Conservation (phyloP, 2,888 invertebrate genomes). For the Mylabris sibirica region DNA sequence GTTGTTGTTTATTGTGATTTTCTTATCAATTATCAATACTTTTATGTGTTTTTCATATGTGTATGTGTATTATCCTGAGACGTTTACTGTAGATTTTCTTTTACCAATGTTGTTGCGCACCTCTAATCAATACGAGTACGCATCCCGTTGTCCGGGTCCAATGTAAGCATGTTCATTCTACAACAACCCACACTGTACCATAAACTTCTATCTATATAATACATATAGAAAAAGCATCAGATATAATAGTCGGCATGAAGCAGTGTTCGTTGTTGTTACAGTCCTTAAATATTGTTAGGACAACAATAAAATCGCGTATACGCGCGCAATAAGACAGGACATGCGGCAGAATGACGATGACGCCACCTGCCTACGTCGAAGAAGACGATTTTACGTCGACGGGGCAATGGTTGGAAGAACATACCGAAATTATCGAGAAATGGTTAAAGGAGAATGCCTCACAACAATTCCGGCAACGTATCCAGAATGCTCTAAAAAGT, state of each 20-base stretch:
- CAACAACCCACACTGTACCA: conserved; percentile 29
- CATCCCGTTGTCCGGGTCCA: conserved; percentile 48
- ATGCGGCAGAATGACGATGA: conserved; percentile 59
- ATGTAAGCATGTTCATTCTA: conserved; percentile 47
- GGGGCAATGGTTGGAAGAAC: conserved; percentile 65
- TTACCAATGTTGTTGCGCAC: conserved; percentile 33
- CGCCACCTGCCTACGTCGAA: conserved; percentile 53
- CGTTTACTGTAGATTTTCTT: neutral
- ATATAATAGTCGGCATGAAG: conserved; percentile 41
- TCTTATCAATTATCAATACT: neutral
- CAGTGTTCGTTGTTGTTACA: conserved; percentile 44
- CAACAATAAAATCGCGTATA: conserved; percentile 46
- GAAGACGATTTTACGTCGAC: conserved; percentile 57
- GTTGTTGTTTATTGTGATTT: neutral
- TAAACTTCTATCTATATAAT: conserved; percentile 29
- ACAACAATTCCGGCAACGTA: conserved; percentile 59
- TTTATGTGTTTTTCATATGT: neutral
- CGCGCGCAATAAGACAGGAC: conserved; percentile 47
- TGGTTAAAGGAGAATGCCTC: conserved; percentile 82
- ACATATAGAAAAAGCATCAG: neutral
- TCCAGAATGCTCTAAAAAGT: conserved; percentile 51
- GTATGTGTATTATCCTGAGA: conserved; percentile 13
- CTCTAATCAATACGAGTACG: conserved; percentile 57
- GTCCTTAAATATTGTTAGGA: conserved; percentile 42
- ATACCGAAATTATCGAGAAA: conserved; percentile 75